Evolutionary conservation across 2,888 invertebrate genomes (phyloP).

Genomic region (Apotomis betuletana): DNA sequence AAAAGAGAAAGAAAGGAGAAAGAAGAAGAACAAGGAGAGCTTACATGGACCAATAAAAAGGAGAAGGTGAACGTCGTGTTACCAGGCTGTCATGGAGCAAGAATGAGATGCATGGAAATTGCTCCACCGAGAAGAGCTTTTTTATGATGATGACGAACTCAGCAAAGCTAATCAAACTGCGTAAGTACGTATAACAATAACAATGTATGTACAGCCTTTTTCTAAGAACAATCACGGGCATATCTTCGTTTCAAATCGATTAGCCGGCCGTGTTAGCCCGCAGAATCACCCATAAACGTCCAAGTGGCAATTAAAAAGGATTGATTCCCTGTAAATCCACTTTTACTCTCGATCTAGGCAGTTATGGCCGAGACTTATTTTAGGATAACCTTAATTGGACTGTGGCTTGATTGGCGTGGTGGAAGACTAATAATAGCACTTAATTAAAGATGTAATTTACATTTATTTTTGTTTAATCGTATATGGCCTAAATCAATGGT

Average conservation of each 20-base stretch:
- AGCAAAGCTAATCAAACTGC: too few species aligned
- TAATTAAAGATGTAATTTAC: not conserved
- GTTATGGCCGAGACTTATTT: constrained; percentile 17
- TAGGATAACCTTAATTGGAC: constrained; percentile 17
- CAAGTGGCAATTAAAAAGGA: constrained; percentile 13
- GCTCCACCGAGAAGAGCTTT: too few species aligned
- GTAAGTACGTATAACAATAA: too few species aligned
- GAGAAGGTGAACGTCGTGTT: too few species aligned
- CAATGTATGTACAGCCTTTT: not conserved
- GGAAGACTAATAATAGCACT: not conserved
- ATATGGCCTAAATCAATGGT: not conserved
- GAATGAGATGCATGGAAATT: too few species aligned
- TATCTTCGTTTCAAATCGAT: constrained; percentile 22
- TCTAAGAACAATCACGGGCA: constrained; percentile 19
- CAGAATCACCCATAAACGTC: constrained; percentile 24
- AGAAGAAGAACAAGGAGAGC: too few species aligned
- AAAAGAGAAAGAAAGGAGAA: too few species aligned
- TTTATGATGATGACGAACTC: too few species aligned
- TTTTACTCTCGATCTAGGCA: constrained; percentile 16
- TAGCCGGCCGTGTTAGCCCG: constrained; percentile 1
- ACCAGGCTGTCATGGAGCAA: too few species aligned
- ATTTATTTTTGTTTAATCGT: not conserved
- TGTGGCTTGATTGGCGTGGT: not conserved
- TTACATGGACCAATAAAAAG: too few species aligned
- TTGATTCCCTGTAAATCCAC: constrained; percentile 8